phyloP scores from a whole-genome alignment of 2,113 vertebrate species.

The Hippocampus comes region DNA sequence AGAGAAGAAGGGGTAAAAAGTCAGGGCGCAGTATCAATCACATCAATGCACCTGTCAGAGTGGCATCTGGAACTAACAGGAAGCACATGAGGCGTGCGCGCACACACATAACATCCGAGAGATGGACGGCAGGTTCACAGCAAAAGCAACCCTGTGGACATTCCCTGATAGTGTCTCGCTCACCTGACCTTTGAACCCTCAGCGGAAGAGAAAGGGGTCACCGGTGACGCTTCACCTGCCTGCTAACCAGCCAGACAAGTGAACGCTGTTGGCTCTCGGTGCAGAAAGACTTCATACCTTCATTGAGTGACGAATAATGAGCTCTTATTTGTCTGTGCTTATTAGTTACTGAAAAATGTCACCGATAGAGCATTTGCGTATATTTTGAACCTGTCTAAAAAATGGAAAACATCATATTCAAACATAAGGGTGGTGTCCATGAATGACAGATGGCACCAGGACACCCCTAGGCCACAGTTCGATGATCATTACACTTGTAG shows the following conservation, averaged over 20 bases:
- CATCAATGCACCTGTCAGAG: conserved; percentile 85
- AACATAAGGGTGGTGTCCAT: too few relatives aligned
- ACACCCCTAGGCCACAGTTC: too few relatives aligned
- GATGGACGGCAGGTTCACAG: conserved; percentile 62
- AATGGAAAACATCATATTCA: too few relatives aligned
- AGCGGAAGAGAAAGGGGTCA: conserved; percentile 15
- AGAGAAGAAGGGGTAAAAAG: conserved; percentile 46
- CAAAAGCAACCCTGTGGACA: conserved; percentile 14
- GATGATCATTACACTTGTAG: too few relatives aligned
- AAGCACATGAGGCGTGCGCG: conserved; percentile 75
- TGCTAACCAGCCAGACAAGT: conserved; percentile 2
- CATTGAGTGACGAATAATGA: too few relatives aligned
- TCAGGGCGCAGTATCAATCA: conserved; percentile 84
- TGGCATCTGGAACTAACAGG: conserved; percentile 95
- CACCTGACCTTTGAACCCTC: conserved; percentile 36
- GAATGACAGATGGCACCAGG: too few relatives aligned
- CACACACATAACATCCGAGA: conserved; percentile 26
- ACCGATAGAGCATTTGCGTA: too few relatives aligned
- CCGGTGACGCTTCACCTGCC: conserved; percentile 52
- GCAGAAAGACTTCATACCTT: neutral
- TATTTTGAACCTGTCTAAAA: too few relatives aligned
- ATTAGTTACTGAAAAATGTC: too few relatives aligned
- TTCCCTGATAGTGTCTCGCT: conserved; percentile 40
- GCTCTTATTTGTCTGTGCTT: too few relatives aligned
- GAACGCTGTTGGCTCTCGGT: neutral